Percentiles rank a stretch among this genome's conserved stretches.
phyloP scores from a whole-genome alignment of 2,113 vertebrate genomes.

The pig (Sus scrofa) region DNA sequence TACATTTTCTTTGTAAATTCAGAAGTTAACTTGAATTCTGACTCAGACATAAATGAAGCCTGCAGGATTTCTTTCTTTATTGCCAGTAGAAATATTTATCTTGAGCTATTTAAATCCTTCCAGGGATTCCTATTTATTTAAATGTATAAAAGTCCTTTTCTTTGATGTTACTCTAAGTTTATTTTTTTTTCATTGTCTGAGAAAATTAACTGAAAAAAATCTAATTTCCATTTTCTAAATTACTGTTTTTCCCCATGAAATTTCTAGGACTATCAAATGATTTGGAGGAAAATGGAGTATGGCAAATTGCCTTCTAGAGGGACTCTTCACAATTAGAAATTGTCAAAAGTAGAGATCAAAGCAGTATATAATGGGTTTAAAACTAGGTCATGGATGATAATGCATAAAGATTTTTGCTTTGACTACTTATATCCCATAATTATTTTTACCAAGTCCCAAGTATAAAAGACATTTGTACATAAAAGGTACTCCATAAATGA shows the following conservation, averaged over 20 bases:
- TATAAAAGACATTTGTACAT: conserved; percentile 15
- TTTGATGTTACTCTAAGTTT: conserved; percentile 47
- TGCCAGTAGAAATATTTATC: conserved; percentile 33
- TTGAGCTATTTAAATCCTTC: conserved; percentile 41
- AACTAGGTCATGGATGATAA: background rate
- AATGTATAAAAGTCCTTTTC: conserved; percentile 17
- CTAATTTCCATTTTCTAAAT: conserved; percentile 53
- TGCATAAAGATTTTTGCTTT: conserved; percentile 43
- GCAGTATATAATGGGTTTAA: background rate
- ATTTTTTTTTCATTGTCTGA: conserved; percentile 54
- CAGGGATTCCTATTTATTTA: conserved; percentile 52
- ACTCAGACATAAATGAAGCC: conserved; percentile 35
- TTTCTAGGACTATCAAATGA: conserved; percentile 28
- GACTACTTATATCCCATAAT: conserved; percentile 47
- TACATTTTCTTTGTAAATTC: conserved; percentile 60
- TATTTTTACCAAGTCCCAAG: conserved; percentile 49
- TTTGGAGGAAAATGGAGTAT: conserved; percentile 44
- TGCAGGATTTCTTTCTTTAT: conserved; percentile 32
- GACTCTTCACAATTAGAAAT: conserved; percentile 52
- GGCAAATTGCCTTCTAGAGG: conserved; percentile 5
- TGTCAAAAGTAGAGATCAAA: conserved; percentile 47
- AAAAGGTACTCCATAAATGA: conserved; percentile 42
- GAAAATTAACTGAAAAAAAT: conserved; percentile 65
- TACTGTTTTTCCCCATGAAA: conserved; percentile 10
- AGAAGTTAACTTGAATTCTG: conserved; percentile 52